Conservation (phyloP, 2,113 vertebrate species). For the Lepidothrix coronata region DNA sequence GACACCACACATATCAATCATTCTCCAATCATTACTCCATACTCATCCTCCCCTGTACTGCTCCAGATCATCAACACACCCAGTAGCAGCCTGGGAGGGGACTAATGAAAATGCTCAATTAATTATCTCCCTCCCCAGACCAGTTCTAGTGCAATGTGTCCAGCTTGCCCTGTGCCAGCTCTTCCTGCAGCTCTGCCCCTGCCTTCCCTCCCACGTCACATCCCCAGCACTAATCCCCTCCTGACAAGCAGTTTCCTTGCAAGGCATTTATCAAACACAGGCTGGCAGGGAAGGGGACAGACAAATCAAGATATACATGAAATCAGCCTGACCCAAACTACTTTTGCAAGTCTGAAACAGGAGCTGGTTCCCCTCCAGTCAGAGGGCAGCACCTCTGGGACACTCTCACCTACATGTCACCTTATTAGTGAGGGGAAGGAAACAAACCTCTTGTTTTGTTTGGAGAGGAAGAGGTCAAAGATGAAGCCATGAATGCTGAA, state of each 20-base stretch:
- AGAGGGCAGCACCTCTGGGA: not conserved
- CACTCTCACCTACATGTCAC: not conserved
- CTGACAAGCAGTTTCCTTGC: not conserved
- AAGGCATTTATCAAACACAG: not conserved
- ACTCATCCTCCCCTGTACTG: not conserved
- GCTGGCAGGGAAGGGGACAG: not conserved
- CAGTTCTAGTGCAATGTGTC: rapidly evolving
- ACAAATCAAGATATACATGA: rapidly evolving
- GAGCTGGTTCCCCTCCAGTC: not conserved
- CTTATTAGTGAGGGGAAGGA: not conserved
- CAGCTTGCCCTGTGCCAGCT: not conserved
- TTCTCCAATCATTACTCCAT: not conserved
- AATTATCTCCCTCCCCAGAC: not conserved
- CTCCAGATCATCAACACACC: not conserved
- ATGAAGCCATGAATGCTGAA: not conserved
- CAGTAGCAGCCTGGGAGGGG: not conserved
- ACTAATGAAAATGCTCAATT: not conserved
- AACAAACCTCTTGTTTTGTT: not conserved
- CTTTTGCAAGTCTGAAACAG: not conserved
- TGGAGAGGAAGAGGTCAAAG: not conserved
- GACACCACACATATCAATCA: not conserved
- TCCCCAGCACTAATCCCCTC: not conserved
- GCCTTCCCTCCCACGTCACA: not conserved
- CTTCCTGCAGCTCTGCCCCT: not conserved
- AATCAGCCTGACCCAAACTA: not conserved